These are phyloP conservation scores for Ptychodera flava DNA, from an alignment of 35 echinoderm and acorn worm species.

Conservation along the genomic window DNA sequence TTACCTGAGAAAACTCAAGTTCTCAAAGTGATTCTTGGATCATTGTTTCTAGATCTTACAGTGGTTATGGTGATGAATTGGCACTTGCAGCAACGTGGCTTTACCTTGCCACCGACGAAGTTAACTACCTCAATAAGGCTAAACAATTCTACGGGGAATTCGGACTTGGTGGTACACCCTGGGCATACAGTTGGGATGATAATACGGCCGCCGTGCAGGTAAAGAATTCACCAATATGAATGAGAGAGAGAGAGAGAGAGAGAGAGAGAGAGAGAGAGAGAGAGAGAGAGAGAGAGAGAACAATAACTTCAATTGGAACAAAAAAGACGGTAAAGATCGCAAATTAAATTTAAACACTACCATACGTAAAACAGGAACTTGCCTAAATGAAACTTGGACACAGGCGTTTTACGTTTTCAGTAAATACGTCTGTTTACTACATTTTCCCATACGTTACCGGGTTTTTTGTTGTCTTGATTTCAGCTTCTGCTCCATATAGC, in stretches of 20 bases:
- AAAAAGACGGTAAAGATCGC: background rate
- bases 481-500: too few relatives aligned
- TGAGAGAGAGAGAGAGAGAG: background rate
- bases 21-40: too few relatives aligned
- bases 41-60: constrained; percentile 48
- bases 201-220: constrained; percentile 61
- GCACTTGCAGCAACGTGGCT: constrained; percentile 56
- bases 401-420: background rate
- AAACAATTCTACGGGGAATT: constrained; percentile 2
- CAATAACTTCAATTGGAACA: background rate
- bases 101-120: constrained; percentile 31
- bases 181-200: constrained; percentile 71
- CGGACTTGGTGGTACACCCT: constrained; percentile 33
- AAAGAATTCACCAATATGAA: background rate
- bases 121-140: constrained; percentile 15
- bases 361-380: background rate
- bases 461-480: too few relatives aligned
- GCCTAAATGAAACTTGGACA: background rate
- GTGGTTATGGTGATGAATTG: constrained; percentile 59
- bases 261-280: background rate
- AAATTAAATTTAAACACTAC: background rate
- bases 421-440: too few relatives aligned
- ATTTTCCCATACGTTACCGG: too few relatives aligned
- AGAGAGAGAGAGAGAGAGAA: background rate
- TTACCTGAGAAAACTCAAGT: too few relatives aligned